phyloP scores from a whole-genome alignment of 2,888 invertebrate species.

The Spilarctia lutea region DNA sequence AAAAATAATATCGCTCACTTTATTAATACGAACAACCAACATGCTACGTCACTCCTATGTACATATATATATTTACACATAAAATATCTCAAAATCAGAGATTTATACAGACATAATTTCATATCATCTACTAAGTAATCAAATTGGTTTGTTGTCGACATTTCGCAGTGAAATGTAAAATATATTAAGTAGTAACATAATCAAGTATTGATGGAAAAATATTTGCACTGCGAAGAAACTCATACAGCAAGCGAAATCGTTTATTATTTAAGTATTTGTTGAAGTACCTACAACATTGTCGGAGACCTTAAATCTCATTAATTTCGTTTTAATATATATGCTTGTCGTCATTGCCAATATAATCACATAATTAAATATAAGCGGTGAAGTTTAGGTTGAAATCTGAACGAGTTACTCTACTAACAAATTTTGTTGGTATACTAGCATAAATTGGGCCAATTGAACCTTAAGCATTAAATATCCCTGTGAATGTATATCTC shows the following conservation, averaged over 20 bases:
- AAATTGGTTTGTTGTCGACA: slow-evolving; percentile 32
- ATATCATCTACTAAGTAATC: slow-evolving; percentile 33
- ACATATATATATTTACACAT: slow-evolving; percentile 63
- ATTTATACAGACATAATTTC: slow-evolving; percentile 52
- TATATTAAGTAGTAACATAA: slow-evolving; percentile 34
- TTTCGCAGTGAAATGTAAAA: slow-evolving; percentile 18
- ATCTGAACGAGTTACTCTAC: slow-evolving; percentile 10
- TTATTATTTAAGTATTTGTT: slow-evolving; percentile 12
- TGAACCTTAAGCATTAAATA: background rate
- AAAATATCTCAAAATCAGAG: slow-evolving; percentile 41
- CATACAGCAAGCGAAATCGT: slow-evolving; percentile 37
- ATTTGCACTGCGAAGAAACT: slow-evolving; percentile 29
- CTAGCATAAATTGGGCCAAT: background rate
- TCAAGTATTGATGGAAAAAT: slow-evolving; percentile 31
- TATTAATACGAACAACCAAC: slow-evolving; percentile 52
- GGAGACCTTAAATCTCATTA: background rate
- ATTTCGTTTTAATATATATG: background rate
- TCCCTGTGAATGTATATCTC: too few species aligned
- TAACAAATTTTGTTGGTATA: background rate
- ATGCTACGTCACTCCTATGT: slow-evolving; percentile 55
- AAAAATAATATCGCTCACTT: slow-evolving; percentile 60
- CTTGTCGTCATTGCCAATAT: slow-evolving; percentile 1
- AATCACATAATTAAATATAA: slow-evolving; percentile 6
- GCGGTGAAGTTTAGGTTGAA: slow-evolving; percentile 12
- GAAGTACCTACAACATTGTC: slow-evolving; percentile 2